Conservation (phyloP, 2,113 vertebrate species). For the Terrapene triunguis region DNA sequence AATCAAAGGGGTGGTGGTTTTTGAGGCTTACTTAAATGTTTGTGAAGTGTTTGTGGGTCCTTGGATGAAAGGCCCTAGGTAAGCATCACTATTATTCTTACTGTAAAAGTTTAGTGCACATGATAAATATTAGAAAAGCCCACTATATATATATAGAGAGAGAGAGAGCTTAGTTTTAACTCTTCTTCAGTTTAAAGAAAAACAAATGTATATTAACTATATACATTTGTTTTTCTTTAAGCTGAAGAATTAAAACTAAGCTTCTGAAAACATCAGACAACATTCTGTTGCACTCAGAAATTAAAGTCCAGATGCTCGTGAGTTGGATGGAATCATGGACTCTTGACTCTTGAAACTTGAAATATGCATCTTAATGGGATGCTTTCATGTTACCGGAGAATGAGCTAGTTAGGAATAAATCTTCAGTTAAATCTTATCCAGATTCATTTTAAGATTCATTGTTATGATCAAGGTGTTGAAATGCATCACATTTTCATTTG, state of each 20-base stretch:
- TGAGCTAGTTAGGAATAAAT: conserved; percentile 36
- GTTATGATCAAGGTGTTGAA: conserved; percentile 63
- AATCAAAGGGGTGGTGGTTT: neutral
- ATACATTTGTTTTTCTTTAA: neutral
- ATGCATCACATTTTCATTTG: conserved; percentile 78
- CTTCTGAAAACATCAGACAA: neutral
- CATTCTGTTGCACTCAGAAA: neutral
- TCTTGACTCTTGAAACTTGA: conserved; percentile 2
- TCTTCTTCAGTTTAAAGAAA: neutral
- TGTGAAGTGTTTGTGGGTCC: neutral
- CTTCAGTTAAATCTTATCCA: conserved; percentile 36
- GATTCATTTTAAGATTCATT: conserved; percentile 49
- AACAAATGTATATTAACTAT: neutral
- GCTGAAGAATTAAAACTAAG: neutral
- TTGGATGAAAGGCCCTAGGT: neutral
- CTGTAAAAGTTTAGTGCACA: neutral
- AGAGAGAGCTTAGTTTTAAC: neutral
- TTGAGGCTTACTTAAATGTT: neutral
- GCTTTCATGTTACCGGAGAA: conserved; percentile 35
- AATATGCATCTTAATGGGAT: neutral
- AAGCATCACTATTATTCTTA: neutral
- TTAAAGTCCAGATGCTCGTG: neutral
- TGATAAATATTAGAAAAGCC: neutral
- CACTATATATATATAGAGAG: neutral
- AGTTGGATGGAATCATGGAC: conserved; percentile 10